Evolutionary conservation across 1,140 invertebrate genomes (phyloP).

Genomic region (Ceratosolen solmsi): DNA sequence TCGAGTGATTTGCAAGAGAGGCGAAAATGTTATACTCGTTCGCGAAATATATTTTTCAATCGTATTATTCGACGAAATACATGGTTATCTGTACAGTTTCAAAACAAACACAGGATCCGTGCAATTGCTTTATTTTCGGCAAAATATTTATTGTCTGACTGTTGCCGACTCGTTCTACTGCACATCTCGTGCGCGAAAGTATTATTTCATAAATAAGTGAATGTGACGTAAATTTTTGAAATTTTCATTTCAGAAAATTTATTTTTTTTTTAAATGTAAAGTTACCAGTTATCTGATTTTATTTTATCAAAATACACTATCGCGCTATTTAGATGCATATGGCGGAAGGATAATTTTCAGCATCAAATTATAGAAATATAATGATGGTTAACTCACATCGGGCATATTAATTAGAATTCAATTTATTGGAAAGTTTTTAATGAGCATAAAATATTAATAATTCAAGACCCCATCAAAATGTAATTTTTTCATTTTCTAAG

Average conservation of each 20-base stretch:
- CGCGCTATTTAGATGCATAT: too few relatives aligned
- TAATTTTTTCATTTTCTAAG: too few relatives aligned
- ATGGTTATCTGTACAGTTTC: slow-evolving; percentile 3
- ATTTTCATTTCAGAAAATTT: background rate
- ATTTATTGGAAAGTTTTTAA: too few relatives aligned
- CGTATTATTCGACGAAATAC: background rate
- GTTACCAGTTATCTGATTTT: background rate
- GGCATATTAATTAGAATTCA: too few relatives aligned
- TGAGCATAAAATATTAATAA: too few relatives aligned
- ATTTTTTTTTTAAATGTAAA: background rate
- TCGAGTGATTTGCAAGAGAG: slow-evolving; percentile 24
- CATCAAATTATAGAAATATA: too few relatives aligned
- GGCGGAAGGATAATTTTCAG: too few relatives aligned
- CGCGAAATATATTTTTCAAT: slow-evolving; percentile 4
- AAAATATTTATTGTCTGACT: slow-evolving; percentile 45
- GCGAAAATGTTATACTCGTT: slow-evolving; percentile 23
- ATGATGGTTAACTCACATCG: too few relatives aligned
- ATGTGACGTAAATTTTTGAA: background rate
- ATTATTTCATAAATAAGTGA: background rate
- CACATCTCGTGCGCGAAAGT: too few relatives aligned
- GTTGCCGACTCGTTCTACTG: slow-evolving; percentile 32
- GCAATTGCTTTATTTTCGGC: background rate
- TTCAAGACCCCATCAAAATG: too few relatives aligned
- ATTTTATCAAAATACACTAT: background rate
- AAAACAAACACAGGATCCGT: slow-evolving; percentile 11